Conservation (phyloP, 2,888 invertebrate genomes). For the Noctua pronuba region DNA sequence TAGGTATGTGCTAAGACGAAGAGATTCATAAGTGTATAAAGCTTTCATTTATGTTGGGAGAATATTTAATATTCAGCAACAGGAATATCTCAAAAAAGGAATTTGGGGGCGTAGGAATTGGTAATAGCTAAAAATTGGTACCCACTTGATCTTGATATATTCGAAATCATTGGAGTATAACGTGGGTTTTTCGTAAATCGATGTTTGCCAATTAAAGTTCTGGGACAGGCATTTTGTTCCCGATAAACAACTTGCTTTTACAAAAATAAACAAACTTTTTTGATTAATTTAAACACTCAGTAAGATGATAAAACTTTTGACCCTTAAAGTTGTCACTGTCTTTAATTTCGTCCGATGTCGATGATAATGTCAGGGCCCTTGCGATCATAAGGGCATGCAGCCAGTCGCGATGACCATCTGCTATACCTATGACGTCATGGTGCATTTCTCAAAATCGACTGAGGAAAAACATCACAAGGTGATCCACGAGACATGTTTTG, state of each 20-base stretch:
- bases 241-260: not conserved
- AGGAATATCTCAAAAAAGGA: not conserved
- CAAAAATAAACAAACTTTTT: not conserved
- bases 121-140: not conserved
- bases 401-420: conserved; percentile 61
- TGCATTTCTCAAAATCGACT: conserved; percentile 53
- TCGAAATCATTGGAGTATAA: not conserved
- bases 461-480: conserved; percentile 57
- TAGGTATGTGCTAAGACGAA: conserved; percentile 72
- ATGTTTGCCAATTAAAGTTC: not conserved
- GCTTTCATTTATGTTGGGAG: not conserved
- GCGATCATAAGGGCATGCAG: conserved; percentile 41
- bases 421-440: conserved; percentile 51
- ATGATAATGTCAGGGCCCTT: conserved; percentile 60
- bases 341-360: conserved; percentile 24
- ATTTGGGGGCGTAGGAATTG: not conserved
- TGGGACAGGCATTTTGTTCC: not conserved
- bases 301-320: conserved; percentile 10
- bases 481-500: conserved; percentile 40
- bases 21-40: not conserved
- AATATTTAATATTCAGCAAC: not conserved
- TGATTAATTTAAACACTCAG: not conserved
- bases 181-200: not conserved
- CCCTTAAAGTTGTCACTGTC: conserved; percentile 26
- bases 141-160: not conserved